Evolutionary conservation across 2,888 invertebrate genomes (phyloP).

Genomic region (Meiosimyza decipiens): DNA sequence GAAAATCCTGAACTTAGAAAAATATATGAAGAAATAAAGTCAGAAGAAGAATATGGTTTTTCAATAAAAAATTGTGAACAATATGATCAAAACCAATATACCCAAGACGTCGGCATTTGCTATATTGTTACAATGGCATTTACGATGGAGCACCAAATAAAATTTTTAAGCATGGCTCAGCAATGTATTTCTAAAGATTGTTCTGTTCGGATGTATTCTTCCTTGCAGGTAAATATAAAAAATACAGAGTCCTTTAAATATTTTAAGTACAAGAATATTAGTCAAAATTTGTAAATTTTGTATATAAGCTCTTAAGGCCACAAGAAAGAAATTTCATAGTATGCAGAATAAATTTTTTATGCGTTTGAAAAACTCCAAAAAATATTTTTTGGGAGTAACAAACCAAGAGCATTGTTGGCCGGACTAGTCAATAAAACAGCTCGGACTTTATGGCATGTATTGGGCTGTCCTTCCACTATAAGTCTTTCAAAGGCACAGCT

Average conservation of each 20-base stretch:
- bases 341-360: too few species aligned
- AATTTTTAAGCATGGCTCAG: slow-evolving; percentile 66
- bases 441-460: too few species aligned
- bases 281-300: too few species aligned
- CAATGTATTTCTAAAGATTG: slow-evolving; percentile 60
- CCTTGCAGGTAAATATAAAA: slow-evolving; percentile 52
- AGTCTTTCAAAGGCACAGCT: too few species aligned
- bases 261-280: too few species aligned
- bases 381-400: too few species aligned
- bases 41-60: slow-evolving; percentile 40
- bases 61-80: slow-evolving; percentile 22
- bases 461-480: too few species aligned
- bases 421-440: too few species aligned
- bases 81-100: slow-evolving; percentile 24
- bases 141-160: slow-evolving; percentile 67
- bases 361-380: too few species aligned
- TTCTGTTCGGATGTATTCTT: slow-evolving; percentile 66
- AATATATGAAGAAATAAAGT: slow-evolving; percentile 64
- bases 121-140: slow-evolving; percentile 68
- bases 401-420: too few species aligned
- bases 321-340: too few species aligned
- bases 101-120: slow-evolving; percentile 37
- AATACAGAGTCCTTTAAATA: neutral
- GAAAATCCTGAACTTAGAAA: slow-evolving; percentile 72
- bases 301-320: too few species aligned